Evolutionary conservation across 2,888 invertebrate genomes (phyloP), one percentile per base, ranked within the genome.

Genomic region (Piscicola geometra): DNA sequence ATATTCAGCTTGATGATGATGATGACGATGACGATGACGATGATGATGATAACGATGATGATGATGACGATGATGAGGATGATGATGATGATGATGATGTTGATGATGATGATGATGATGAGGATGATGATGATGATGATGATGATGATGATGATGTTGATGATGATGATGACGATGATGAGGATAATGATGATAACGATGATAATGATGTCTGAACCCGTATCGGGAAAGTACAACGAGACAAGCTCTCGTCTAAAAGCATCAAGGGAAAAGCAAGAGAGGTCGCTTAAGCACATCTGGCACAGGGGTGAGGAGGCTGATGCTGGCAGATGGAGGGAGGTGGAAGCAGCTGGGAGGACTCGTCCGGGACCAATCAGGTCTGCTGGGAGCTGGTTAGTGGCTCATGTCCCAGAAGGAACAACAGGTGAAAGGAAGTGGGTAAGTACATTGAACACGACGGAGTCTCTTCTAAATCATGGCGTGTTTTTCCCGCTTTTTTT

Each of bases 91-190:
- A 64, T 64, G 64, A 64, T 28, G 64, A 64, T 64, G 64, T 12
- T 64, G 64, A 64, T 64, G 64, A 64, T 64, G 64, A 64, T 64
- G 64, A 64, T 64, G 64, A 64, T 64, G 64, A 64, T 64, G 64
- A 64, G 3, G 64, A 64, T 64, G 64, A 64, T 64, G 64, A 64
- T 28, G 64, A 64, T 64, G 64, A 64, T 64, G 64, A 64, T 28
- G 64, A 64, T 28, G 64, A 64, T 64, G 64, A 64, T 30, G 64
- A 64, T 30, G 64, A 64, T 28, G 64, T 3, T 64, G 64, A 64
- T 64, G 64, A 64, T 64, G 30, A 64, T 64, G 25, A 30, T n/a
- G 64, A 64, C 9, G 64, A n/a, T 64, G 30, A 64, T 64, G 64
- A 64, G 3, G 64, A 64, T 64, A n/a, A 64, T 64, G n/a, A 64